phyloP scores from a whole-genome alignment of 2,113 vertebrate genomes.

The Peromyscus leucopus region DNA sequence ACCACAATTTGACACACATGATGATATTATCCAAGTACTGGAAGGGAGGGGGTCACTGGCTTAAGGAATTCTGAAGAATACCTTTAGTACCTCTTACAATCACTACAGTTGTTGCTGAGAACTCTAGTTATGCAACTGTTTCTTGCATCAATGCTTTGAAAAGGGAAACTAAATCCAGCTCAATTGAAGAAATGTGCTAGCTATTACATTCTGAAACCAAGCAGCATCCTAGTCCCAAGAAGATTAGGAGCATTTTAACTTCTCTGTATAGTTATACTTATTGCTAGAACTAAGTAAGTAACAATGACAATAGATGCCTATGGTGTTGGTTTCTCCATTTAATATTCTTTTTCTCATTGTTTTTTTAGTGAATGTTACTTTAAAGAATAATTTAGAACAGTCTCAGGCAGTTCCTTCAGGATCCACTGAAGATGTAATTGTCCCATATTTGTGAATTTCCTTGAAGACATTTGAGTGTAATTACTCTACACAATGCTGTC shows the following conservation, averaged over 20 bases:
- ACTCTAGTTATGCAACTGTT: neutral
- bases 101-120: neutral
- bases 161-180: neutral
- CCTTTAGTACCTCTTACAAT: neutral
- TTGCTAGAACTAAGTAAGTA: neutral
- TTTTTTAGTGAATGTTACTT: neutral
- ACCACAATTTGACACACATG: neutral
- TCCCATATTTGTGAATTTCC: neutral
- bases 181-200: neutral
- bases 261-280: neutral
- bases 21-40: neutral
- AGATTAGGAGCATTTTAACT: neutral
- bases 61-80: neutral
- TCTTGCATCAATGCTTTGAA: neutral
- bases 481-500: neutral
- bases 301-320: neutral
- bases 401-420: neutral
- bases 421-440: neutral
- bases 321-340: neutral
- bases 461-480: neutral
- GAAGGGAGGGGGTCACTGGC: neutral
- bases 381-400: neutral
- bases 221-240: neutral
- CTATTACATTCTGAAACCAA: neutral
- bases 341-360: neutral